A percentile compares a stretch with the other conserved stretches of the same genome.
Evolutionary conservation across 2,888 invertebrate genomes (phyloP).

Genomic region (Stenodera caucasica): DNA sequence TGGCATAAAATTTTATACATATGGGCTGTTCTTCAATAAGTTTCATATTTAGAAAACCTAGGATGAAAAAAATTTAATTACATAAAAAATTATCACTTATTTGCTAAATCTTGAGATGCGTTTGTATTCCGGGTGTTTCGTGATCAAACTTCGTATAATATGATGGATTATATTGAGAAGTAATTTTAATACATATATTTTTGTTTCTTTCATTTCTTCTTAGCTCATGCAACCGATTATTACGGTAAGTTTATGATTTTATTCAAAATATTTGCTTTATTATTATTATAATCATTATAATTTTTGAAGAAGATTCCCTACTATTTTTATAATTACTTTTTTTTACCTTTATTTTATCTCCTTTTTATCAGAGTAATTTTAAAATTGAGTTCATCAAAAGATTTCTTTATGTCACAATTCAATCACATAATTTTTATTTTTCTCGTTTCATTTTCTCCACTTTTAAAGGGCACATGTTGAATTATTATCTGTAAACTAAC

Average conservation of each 20-base stretch:
- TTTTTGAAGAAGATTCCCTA: neutral
- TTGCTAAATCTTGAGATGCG: too few relatives aligned
- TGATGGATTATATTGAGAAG: neutral
- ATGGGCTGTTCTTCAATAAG: too few relatives aligned
- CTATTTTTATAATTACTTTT: neutral
- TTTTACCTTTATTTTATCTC: slow-evolving; percentile 20
- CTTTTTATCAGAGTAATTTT: neutral
- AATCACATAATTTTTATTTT: neutral
- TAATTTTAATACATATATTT: slow-evolving; percentile 40
- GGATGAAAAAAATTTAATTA: too few relatives aligned
- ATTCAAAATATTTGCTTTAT: slow-evolving; percentile 53
- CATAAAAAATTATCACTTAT: too few relatives aligned
- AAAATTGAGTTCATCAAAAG: slow-evolving; percentile 6
- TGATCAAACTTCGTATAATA: too few relatives aligned
- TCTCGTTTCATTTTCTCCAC: neutral
- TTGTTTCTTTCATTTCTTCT: slow-evolving; percentile 53
- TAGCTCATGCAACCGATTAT: slow-evolving; percentile 97
- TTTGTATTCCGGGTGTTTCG: too few relatives aligned
- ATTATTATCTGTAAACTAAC: slow-evolving; percentile 22
- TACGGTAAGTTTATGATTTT: slow-evolving; percentile 95
- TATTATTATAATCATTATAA: slow-evolving; percentile 9
- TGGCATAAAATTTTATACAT: too few relatives aligned
- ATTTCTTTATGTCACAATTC: slow-evolving; percentile 6
- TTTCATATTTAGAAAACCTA: too few relatives aligned
- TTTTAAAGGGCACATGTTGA: slow-evolving; percentile 30